phyloP scores from a whole-genome alignment of 1,140 invertebrate genomes.

The Drosophila subpulchrella region DNA sequence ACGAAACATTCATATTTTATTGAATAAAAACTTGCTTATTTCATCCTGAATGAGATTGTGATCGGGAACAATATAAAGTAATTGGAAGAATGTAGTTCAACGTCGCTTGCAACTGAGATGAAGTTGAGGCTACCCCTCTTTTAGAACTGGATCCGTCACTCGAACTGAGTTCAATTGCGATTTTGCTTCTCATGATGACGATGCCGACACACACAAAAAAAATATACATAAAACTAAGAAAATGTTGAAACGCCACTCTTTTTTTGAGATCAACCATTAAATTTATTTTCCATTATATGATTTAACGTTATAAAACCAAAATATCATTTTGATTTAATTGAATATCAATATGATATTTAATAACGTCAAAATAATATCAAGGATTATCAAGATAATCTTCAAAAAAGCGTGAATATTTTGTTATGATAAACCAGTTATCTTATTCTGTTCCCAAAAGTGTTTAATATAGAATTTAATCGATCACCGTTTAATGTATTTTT shows the following conservation, averaged over 20 bases:
- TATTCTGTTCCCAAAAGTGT: too few species aligned
- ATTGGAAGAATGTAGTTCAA: background rate
- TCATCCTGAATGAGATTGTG: background rate
- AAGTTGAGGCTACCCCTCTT: background rate
- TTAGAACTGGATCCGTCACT: slow-evolving; percentile 13
- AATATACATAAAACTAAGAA: background rate
- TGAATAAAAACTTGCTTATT: background rate
- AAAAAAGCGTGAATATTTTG: too few species aligned
- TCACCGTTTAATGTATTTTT: background rate
- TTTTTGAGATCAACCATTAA: too few species aligned
- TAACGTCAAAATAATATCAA: too few species aligned
- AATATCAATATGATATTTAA: too few species aligned
- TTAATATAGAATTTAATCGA: background rate
- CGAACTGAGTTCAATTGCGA: background rate
- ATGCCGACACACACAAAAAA: background rate
- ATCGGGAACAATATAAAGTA: background rate
- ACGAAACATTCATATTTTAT: background rate
- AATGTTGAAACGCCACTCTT: background rate
- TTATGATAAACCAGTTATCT: too few species aligned
- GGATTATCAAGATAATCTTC: too few species aligned
- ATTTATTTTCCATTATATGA: too few species aligned
- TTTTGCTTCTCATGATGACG: background rate
- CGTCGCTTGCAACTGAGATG: background rate
- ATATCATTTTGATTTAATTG: too few species aligned
- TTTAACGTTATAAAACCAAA: too few species aligned